Evolutionary conservation across 2,113 vertebrate genomes (phyloP).

Genomic region (Hydrolagus affinis): DNA sequence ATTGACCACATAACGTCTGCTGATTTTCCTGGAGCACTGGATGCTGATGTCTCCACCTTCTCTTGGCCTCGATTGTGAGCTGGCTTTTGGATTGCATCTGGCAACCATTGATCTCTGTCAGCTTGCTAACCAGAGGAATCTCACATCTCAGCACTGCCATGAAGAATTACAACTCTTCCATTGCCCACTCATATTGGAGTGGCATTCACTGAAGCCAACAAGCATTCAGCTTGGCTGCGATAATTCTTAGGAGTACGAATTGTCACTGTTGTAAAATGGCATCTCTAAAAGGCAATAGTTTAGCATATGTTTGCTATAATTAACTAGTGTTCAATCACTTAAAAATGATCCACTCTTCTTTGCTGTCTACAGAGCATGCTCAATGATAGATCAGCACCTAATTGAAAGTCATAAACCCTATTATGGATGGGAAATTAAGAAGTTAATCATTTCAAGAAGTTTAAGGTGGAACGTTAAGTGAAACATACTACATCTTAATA

Average conservation of each 20-base stretch:
- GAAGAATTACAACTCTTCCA: too few relatives aligned
- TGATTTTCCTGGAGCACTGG: too few relatives aligned
- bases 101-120: too few relatives aligned
- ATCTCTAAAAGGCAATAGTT: neutral
- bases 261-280: neutral
- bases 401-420: neutral
- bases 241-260: neutral
- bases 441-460: neutral
- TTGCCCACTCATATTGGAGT: too few relatives aligned
- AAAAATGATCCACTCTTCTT: constrained; percentile 1
- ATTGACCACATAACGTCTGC: too few relatives aligned
- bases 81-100: too few relatives aligned
- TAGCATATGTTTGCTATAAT: constrained; percentile 9
- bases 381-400: neutral
- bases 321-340: neutral
- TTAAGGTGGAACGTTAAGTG: neutral
- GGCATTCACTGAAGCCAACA: neutral
- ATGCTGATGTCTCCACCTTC: too few relatives aligned
- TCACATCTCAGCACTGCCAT: too few relatives aligned
- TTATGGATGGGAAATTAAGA: neutral
- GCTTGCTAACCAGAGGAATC: too few relatives aligned
- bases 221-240: too few relatives aligned
- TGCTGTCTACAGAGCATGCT: neutral
- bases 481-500: neutral
- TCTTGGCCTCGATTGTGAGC: too few relatives aligned